Evolutionary conservation across 2,888 invertebrate genomes (phyloP), one percentile per base, ranked within the genome.

Genomic region (Strigamia transsilvanica): DNA sequence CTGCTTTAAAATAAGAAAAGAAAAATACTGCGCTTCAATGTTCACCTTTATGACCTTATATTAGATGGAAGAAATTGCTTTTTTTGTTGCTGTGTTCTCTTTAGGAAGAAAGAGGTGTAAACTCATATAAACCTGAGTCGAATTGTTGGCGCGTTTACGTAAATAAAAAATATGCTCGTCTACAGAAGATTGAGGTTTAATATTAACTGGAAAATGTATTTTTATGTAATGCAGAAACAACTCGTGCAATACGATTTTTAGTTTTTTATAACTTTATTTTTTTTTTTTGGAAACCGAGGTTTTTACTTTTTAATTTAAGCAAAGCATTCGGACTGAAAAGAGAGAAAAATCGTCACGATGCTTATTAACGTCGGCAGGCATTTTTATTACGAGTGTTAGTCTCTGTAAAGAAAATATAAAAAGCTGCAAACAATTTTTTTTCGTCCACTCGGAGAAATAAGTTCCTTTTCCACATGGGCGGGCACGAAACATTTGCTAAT

Each of bases 31-130:
- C 61, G 5, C 61, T 61, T 61, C 61, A 61, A 61, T 61, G 61
- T 61, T 61, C 61, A 61, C 61, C 61, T 61, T 61, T 61, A 61
- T 61, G 61, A 61, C 61, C 61, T 23, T 23, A 9, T 61, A 23
- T 18, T 12, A 61, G 61, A 61, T 7, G 18, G 21, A 61, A 61
- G 61, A 61, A 61, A 61, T 61, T 61, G 61, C 61, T 61, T 61
- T 61, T 61, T 61, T 61, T 61, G 38, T 61, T 61, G 38, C 38
- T 61, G 0, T 18, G 21, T n/a, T 61, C 23, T 2, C 23, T 2
- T 23, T 21, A 12, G n/a, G 61, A 61, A 61, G 61, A 61, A 61
- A n/a, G 61, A 61, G 61, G 61, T 61, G 61, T 23, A 23, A 61
- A 61, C 61, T 61, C 61, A 56, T 56, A 56, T 56, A 61, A 61